Percentiles rank a stretch among this genome's conserved stretches.
Conservation (phyloP, 2,113 vertebrate genomes). For the Labrus mixtus region DNA sequence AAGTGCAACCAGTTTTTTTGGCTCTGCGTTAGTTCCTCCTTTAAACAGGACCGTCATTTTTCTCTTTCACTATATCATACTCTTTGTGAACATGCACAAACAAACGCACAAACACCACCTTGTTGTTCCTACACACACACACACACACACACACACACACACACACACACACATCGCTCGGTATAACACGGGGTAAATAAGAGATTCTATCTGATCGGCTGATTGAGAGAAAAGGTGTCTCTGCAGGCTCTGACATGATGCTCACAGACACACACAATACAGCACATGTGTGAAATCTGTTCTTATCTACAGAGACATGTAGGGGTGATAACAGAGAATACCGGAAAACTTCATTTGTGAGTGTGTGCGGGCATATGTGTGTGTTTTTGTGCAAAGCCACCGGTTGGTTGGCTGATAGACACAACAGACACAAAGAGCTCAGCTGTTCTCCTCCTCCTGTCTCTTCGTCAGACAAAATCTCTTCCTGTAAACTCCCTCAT, state of each 20-base stretch:
- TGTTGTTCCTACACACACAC: neutral
- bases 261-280: neutral
- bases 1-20: slow-evolving; percentile 4
- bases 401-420: slow-evolving; percentile 45
- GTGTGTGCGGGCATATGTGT: slow-evolving; percentile 1
- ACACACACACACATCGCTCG: slow-evolving; percentile 2
- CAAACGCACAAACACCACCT: slow-evolving; percentile 3
- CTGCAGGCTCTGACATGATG: slow-evolving; percentile 24
- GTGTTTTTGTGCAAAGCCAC: slow-evolving; percentile 4
- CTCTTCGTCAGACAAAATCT: slow-evolving; percentile 17
- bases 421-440: slow-evolving; percentile 49
- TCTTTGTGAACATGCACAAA: neutral
- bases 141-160: slow-evolving; percentile 15
- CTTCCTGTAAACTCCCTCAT: slow-evolving; percentile 36
- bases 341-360: slow-evolving; percentile 21
- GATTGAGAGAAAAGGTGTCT: neutral
- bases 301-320: slow-evolving; percentile 32
- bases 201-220: neutral
- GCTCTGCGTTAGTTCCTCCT: slow-evolving; percentile 57
- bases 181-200: neutral
- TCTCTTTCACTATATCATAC: slow-evolving; percentile 39
- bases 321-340: slow-evolving; percentile 21
- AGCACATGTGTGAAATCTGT: slow-evolving; percentile 23
- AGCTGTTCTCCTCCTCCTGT: slow-evolving; percentile 36
- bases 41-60: slow-evolving; percentile 35